These are phyloP conservation scores for Herminia tarsipennalis DNA, from an alignment of 2,888 invertebrate genomes.

Conservation along the genomic window DNA sequence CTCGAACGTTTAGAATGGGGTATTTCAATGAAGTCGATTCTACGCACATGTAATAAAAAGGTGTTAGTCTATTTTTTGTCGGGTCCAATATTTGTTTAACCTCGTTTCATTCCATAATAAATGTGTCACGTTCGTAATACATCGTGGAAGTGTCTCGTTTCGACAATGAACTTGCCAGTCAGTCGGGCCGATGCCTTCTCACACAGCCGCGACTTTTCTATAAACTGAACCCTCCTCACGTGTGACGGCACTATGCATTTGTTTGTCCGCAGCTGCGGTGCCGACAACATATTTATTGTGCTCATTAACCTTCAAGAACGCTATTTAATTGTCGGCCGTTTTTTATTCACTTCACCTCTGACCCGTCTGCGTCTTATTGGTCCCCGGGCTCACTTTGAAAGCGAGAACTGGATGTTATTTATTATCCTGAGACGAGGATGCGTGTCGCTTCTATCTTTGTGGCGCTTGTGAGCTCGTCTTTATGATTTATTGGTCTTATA, in stretches of 20 bases:
- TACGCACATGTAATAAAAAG: slow-evolving; percentile 31
- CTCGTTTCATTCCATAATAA: slow-evolving; percentile 57
- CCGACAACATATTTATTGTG: slow-evolving; percentile 86
- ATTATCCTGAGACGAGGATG: slow-evolving; percentile 78
- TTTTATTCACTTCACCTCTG: slow-evolving; percentile 85
- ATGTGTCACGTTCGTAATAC: slow-evolving; percentile 66
- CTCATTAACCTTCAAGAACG: slow-evolving; percentile 86
- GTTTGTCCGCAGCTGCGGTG: slow-evolving; percentile 83
- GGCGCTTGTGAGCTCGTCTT: slow-evolving; percentile 77
- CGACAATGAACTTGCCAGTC: slow-evolving; percentile 78
- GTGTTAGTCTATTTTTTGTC: slow-evolving; percentile 46
- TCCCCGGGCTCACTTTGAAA: slow-evolving; percentile 82
- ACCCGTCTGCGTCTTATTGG: slow-evolving; percentile 84
- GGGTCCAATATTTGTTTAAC: slow-evolving; percentile 59
- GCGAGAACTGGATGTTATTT: slow-evolving; percentile 83
- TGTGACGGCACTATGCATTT: slow-evolving; percentile 78
- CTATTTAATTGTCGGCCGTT: slow-evolving; percentile 86
- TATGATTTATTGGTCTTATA: slow-evolving; percentile 80
- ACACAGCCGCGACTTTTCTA: slow-evolving; percentile 47
- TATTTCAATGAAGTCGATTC: slow-evolving; percentile 49
- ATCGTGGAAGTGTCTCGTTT: slow-evolving; percentile 59
- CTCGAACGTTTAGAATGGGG: slow-evolving; percentile 40
- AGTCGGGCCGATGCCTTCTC: slow-evolving; percentile 52
- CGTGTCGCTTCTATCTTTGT: slow-evolving; percentile 81
- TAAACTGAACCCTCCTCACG: slow-evolving; percentile 71